phyloP scores from a whole-genome alignment of 2,113 vertebrate genomes.

The Silurus asotus region DNA sequence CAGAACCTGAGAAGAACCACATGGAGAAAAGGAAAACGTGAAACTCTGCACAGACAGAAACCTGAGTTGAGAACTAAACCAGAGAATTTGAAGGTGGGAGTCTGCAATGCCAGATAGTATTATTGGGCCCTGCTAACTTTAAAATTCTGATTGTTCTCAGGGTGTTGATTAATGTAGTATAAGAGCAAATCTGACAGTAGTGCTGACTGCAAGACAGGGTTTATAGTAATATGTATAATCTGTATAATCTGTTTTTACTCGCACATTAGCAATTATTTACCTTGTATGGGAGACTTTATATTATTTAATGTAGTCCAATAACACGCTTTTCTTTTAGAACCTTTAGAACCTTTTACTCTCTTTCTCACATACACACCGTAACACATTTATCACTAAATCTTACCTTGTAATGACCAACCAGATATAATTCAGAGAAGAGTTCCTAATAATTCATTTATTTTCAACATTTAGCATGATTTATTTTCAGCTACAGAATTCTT shows the following conservation, averaged over 20 bases:
- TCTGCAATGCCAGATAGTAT: not conserved
- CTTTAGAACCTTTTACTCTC: not conserved
- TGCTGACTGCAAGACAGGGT: not conserved
- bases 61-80: not conserved
- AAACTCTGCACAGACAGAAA: not conserved
- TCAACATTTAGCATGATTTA: not conserved
- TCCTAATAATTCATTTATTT: not conserved
- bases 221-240: not conserved
- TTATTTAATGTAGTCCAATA: not conserved
- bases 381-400: not conserved
- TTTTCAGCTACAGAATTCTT: not conserved
- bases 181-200: not conserved
- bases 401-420: not conserved
- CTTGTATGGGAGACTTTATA: not conserved
- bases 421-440: not conserved
- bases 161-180: not conserved
- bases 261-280: not conserved
- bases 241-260: not conserved
- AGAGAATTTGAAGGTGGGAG: not conserved
- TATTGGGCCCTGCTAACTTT: not conserved
- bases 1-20: not conserved
- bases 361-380: not conserved
- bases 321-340: not conserved
- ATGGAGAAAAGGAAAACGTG: not conserved
- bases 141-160: not conserved